These are phyloP conservation scores for Orcinus orca DNA, from an alignment of 2,113 vertebrate genomes.

Conservation along the genomic window DNA sequence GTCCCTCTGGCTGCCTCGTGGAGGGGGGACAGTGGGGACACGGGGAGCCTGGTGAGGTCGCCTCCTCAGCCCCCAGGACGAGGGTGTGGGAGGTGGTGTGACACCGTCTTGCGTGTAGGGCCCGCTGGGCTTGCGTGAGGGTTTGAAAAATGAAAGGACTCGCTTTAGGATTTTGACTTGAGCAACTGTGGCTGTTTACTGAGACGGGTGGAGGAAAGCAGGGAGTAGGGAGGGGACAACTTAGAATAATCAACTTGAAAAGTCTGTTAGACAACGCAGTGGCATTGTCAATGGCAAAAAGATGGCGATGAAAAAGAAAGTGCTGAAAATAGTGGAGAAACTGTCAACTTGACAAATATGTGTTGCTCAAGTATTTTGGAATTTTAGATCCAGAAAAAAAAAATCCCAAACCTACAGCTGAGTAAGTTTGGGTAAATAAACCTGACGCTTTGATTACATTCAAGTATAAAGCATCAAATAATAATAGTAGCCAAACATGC, in stretches of 20 bases:
- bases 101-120: rapidly evolving
- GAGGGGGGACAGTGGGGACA: not conserved
- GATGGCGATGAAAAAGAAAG: not conserved
- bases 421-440: not conserved
- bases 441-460: not conserved
- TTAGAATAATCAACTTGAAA: not conserved
- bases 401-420: not conserved
- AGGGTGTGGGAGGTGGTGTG: not conserved
- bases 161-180: not conserved
- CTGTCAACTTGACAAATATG: not conserved
- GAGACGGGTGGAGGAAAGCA: not conserved
- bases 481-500: not conserved
- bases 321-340: not conserved
- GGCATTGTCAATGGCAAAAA: not conserved
- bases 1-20: not conserved
- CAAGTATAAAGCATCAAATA: not conserved
- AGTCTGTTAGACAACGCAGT: not conserved
- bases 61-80: not conserved
- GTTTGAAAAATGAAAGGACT: too few species aligned
- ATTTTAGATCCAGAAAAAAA: not conserved
- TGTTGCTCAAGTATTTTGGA: not conserved
- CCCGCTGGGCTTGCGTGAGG: not conserved
- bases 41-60: not conserved
- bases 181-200: not conserved
- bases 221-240: not conserved